These are phyloP conservation scores for Triplophysa bombifrons DNA, from an alignment of 2,797 vertebrate genomes.

Conservation along the genomic window DNA sequence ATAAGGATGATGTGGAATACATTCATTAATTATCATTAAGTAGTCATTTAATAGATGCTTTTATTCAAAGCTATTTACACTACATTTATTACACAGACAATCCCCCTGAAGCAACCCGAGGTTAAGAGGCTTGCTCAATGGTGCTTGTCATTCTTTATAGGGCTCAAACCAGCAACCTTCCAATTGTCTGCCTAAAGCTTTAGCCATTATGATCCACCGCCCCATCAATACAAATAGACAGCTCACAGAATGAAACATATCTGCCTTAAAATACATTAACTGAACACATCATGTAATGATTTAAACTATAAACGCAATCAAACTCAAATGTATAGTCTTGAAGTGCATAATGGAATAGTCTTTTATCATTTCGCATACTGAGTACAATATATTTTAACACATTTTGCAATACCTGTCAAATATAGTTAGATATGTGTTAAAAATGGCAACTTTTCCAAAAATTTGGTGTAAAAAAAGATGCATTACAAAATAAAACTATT, in stretches of 20 bases:
- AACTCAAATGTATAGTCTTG: background rate
- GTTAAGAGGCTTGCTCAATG: background rate
- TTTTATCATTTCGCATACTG: too few species aligned
- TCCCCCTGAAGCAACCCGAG: background rate
- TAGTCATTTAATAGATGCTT: background rate
- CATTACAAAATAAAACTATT: too few species aligned
- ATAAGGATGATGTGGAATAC: background rate
- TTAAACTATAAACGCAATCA: background rate
- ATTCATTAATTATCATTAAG: background rate
- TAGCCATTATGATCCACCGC: background rate
- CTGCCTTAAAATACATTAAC: background rate
- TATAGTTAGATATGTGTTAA: too few species aligned
- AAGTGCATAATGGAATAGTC: background rate
- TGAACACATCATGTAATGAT: background rate
- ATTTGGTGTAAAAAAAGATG: background rate
- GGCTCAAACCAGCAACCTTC: background rate
- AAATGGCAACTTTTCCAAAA: background rate
- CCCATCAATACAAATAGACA: background rate
- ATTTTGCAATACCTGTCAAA: too few species aligned
- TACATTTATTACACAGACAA: background rate
- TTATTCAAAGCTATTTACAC: background rate
- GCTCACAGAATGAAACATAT: background rate
- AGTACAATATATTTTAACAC: too few species aligned
- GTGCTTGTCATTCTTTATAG: background rate
- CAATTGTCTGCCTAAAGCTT: background rate